Conservation (phyloP, 2,113 vertebrate genomes). For the Empidonax alnorum region DNA sequence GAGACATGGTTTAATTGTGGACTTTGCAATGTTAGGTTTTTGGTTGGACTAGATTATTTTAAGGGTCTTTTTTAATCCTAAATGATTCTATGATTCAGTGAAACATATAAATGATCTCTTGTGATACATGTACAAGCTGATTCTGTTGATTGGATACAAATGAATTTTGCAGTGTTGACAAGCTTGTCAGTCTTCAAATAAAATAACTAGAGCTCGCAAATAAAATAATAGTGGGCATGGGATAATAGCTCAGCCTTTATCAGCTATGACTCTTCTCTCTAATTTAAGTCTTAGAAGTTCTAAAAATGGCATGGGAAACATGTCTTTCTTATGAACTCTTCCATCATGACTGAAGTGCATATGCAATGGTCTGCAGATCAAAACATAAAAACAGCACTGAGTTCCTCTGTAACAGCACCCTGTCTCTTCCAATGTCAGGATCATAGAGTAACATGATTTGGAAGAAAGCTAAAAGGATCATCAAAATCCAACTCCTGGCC, state of each 20-base stretch:
- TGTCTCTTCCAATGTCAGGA: not conserved
- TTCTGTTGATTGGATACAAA: not conserved
- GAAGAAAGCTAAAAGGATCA: not conserved
- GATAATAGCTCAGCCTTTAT: not conserved
- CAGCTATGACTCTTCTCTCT: not conserved
- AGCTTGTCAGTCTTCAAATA: not conserved
- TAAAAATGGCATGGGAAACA: not conserved
- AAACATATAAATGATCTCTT: not conserved
- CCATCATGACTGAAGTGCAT: not conserved
- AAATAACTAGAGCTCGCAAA: fast-evolving
- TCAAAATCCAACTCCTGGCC: not conserved
- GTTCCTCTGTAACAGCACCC: not conserved
- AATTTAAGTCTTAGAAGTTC: not conserved
- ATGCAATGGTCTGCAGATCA: not conserved
- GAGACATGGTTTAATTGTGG: fast-evolving
- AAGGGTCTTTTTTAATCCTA: not conserved
- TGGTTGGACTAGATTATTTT: fast-evolving
- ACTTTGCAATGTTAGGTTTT: not conserved
- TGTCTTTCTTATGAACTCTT: not conserved
- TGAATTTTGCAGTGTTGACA: not conserved
- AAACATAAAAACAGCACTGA: not conserved
- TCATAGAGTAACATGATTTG: not conserved
- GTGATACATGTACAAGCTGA: not conserved
- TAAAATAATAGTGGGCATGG: not conserved
- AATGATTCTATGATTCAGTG: not conserved